Evolutionary conservation across 1,140 invertebrate species (phyloP).

Genomic region (Drosophila nigrodunni): DNA sequence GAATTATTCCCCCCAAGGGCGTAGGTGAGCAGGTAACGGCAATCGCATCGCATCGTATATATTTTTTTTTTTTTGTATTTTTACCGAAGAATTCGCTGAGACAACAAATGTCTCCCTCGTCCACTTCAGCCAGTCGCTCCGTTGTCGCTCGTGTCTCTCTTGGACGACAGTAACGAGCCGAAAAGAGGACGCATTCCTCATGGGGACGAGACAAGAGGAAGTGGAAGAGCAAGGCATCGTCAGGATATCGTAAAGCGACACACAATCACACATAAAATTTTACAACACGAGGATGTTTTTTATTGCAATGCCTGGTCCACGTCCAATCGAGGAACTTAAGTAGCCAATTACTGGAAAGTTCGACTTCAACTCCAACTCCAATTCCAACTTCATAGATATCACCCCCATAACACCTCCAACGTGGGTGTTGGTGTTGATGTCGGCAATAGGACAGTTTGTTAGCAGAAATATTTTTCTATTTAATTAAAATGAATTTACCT

Average conservation of each 20-base stretch:
- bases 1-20: conserved; percentile 80
- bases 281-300: conserved; percentile 82
- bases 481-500: conserved; percentile 82
- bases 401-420: conserved; percentile 33
- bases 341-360: conserved; percentile 80
- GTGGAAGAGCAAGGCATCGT: conserved; percentile 21
- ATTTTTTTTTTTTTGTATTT: conserved; percentile 5
- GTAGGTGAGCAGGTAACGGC: conserved; percentile 81
- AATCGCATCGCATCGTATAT: conserved; percentile 59
- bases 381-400: conserved; percentile 46
- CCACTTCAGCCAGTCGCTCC: conserved; percentile 10
- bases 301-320: conserved; percentile 63
- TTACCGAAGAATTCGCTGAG: conserved; percentile 68
- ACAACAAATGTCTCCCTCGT: conserved; percentile 69
- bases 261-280: conserved; percentile 83
- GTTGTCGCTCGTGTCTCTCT: conserved; percentile 8
- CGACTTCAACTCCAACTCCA: conserved; percentile 55
- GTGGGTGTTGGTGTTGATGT: conserved; percentile 36
- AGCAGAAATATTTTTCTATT: conserved; percentile 78
- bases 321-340: conserved; percentile 73
- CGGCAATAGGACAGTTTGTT: conserved; percentile 55
- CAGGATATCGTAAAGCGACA: conserved; percentile 82
- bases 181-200: background rate
- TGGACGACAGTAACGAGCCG: conserved; percentile 71
- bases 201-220: background rate